Evolutionary conservation across 2,113 vertebrate genomes (phyloP).

Genomic region (Cyanistes caeruleus): DNA sequence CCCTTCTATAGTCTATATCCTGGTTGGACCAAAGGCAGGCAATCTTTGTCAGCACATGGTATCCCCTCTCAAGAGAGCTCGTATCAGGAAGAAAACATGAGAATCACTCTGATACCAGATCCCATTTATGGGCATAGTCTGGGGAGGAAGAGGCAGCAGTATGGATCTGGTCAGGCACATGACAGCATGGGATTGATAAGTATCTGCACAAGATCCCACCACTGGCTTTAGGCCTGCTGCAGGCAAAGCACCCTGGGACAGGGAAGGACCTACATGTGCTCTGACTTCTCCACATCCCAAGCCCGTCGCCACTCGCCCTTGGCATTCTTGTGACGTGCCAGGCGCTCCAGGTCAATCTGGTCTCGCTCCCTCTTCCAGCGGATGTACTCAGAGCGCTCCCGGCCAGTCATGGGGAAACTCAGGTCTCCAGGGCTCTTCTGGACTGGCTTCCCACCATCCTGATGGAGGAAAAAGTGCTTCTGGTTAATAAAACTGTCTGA

Average conservation of each 20-base stretch:
- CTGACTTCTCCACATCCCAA: conserved; percentile 94
- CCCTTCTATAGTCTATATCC: not conserved
- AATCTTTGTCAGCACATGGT: not conserved
- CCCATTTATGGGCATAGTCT: not conserved
- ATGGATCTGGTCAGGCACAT: not conserved
- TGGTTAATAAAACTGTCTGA: not conserved
- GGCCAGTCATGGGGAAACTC: conserved; percentile 73
- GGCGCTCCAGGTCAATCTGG: conserved; percentile 89
- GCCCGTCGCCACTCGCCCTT: conserved; percentile 95
- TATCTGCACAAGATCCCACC: not conserved
- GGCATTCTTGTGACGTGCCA: conserved; percentile 91
- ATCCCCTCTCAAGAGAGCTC: not conserved
- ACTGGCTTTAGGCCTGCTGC: not conserved
- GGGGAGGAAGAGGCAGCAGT: not conserved
- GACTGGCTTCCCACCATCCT: conserved; percentile 68
- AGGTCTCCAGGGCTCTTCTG: conserved; percentile 68
- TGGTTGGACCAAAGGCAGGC: not conserved
- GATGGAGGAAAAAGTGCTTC: not conserved
- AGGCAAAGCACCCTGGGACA: not conserved
- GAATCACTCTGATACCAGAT: not conserved
- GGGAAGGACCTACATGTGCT: conserved; percentile 84
- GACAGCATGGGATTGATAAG: not conserved
- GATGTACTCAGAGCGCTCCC: conserved; percentile 82
- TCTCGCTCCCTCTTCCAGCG: conserved; percentile 93
- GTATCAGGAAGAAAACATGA: not conserved